phyloP scores from a whole-genome alignment of 2,797 vertebrate genomes.

The Eulemur albifrons region DNA sequence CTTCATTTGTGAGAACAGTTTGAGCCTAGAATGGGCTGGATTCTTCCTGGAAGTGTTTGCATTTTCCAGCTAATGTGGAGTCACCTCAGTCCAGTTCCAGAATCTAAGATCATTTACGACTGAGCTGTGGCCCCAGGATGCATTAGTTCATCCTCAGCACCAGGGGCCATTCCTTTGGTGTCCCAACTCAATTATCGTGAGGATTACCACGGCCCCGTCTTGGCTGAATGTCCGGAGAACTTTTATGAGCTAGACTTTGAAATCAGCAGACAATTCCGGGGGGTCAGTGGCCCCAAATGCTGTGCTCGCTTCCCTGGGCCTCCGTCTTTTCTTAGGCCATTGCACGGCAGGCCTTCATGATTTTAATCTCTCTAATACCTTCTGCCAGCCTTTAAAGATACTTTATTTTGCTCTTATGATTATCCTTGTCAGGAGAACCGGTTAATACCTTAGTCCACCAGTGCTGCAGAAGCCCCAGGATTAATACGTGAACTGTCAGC shows the following conservation, averaged over 20 bases:
- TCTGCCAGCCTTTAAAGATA: neutral
- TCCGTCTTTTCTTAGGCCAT: neutral
- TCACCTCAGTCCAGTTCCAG: neutral
- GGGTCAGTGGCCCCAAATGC: neutral
- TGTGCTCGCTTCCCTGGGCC: neutral
- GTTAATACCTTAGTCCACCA: neutral
- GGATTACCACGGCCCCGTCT: neutral
- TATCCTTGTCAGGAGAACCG: neutral
- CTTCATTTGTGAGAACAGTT: neutral
- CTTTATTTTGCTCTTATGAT: neutral
- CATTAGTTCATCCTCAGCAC: neutral
- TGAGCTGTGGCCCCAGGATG: neutral
- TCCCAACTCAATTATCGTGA: neutral
- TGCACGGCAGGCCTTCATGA: neutral
- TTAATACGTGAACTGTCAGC: neutral
- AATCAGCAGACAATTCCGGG: neutral
- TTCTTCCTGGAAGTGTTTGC: neutral
- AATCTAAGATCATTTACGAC: neutral
- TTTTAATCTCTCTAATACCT: neutral
- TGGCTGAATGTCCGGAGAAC: neutral
- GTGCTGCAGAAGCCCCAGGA: neutral
- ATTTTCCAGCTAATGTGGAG: neutral
- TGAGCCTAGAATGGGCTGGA: neutral
- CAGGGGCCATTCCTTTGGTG: neutral
- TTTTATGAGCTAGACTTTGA: neutral